Base-by-base conservation (phyloP, 2,888 invertebrate species). In the Panzeria rudis region DNA sequence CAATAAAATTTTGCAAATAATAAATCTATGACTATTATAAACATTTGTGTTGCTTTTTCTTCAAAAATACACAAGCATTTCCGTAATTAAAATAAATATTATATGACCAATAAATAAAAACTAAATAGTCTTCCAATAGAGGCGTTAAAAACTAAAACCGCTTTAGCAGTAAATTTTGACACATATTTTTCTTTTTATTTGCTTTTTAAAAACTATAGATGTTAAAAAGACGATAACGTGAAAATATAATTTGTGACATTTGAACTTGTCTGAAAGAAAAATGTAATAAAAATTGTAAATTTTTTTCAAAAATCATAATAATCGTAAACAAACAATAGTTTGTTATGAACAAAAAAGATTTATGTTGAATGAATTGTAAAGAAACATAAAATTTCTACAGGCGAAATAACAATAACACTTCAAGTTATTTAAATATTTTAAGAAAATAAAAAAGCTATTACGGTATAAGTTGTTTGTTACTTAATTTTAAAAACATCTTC, bases 81-180 rank as follows among this genome's bases (percentile, higher is more conserved):
- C 9, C 9, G n/a, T 25, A 15, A 25, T 64, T 25, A 23, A 41
- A 20, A 41, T 23, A 38, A 25, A 44, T 9, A 25, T 64, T 44
- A 29, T 47, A 44, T 47, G 64, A 8, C n/a, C 64, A 64, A 64
- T 64, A 64, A 59, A 35, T 59, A 17, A 32, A 59, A 35, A 47
- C 47, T 47, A 64, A 35, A 32, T 59, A 35, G 25, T 35, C 13
- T 29, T 29, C 35, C 25, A 47, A 11, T 44, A 64, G 25, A 47
- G 44, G 64, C 29, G 44, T 59, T 59, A 59, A 35, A 32, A 9
- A 1, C 32, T 20, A 35, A 59, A 32, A 59, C 8, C 35, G n/a
- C 17, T 35, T 9, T 35, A 3, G 2, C 8, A 35, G 11, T 35
- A 47, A 64, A 29, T 44, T 47, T 62, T n/a, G 32, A 13, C 41